Conservation (phyloP, 2,797 vertebrate genomes). For the Danio kyathit region DNA sequence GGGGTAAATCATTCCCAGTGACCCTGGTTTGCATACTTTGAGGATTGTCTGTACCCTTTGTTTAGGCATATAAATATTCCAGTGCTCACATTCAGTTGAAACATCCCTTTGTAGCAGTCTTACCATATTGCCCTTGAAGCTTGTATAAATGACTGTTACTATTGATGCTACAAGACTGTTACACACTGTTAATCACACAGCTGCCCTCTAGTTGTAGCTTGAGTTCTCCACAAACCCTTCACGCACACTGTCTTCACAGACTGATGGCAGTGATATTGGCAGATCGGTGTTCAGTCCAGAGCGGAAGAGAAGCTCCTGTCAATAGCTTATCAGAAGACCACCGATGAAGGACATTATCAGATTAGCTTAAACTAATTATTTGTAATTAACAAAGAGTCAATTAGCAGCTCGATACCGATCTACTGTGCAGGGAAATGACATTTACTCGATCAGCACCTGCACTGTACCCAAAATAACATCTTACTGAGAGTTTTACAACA, state of each 20-base stretch:
- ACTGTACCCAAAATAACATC: slow-evolving; percentile 10
- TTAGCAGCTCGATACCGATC: slow-evolving; percentile 28
- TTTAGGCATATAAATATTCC: background rate
- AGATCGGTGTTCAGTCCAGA: slow-evolving; percentile 14
- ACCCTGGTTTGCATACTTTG: background rate
- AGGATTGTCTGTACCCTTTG: background rate
- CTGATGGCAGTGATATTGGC: slow-evolving; percentile 37
- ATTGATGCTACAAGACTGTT: slow-evolving; percentile 16
- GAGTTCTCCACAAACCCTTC: background rate
- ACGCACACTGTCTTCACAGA: background rate
- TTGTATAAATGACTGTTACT: slow-evolving; percentile 3
- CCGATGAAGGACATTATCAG: slow-evolving; percentile 30
- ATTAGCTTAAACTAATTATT: slow-evolving; percentile 46
- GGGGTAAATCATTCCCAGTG: background rate
- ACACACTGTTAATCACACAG: slow-evolving; percentile 7
- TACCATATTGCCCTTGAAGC: background rate
- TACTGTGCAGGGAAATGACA: slow-evolving; percentile 29
- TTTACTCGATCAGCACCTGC: slow-evolving; percentile 16
- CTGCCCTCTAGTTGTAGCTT: slow-evolving; percentile 2
- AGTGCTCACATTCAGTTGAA: background rate
- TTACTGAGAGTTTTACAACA: background rate
- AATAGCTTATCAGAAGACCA: slow-evolving; percentile 40
- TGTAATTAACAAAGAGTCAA: slow-evolving; percentile 38
- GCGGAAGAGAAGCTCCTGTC: slow-evolving; percentile 30
- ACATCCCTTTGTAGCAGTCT: background rate